Percentiles rank a stretch among this genome's conserved stretches.
phyloP scores from a whole-genome alignment of 2,888 invertebrate species.

The Arctia plantaginis region DNA sequence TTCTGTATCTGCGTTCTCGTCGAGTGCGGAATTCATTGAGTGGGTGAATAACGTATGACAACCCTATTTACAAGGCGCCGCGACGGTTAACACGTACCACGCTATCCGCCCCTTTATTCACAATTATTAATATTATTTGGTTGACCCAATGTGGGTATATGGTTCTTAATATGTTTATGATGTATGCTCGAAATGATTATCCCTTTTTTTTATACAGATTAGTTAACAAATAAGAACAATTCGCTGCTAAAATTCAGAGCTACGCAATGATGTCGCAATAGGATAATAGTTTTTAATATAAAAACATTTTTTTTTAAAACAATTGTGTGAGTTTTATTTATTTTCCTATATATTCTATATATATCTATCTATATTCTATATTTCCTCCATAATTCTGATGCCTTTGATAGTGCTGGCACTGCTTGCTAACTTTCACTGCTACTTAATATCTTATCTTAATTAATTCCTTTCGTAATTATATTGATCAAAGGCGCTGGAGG shows the following conservation, averaged over 20 bases:
- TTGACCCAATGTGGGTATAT: conserved; percentile 38
- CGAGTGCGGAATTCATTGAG: conserved; percentile 23
- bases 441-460: no score
- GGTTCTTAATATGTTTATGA: conserved; percentile 53
- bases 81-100: conserved; percentile 11
- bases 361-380: no score
- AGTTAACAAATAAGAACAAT: neutral
- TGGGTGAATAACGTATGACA: conserved; percentile 37
- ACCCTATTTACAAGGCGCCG: conserved; percentile 55
- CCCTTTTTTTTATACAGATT: neutral
- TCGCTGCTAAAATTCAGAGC: neutral
- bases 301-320: no score
- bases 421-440: no score
- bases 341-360: no score
- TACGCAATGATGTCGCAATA: neutral
- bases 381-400: neutral
- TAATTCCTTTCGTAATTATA: neutral
- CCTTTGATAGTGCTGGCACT: no score
- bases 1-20: conserved; percentile 28
- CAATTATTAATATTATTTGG: conserved; percentile 61
- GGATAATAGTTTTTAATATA: no score
- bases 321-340: no score
- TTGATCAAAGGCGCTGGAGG: neutral
- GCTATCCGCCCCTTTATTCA: conserved; percentile 55
- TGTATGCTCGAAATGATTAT: conserved; percentile 33